A percentile compares a stretch with the other conserved stretches of the same genome.
Evolutionary conservation across 1,140 invertebrate genomes (phyloP).

Genomic region (Varroa destructor): DNA sequence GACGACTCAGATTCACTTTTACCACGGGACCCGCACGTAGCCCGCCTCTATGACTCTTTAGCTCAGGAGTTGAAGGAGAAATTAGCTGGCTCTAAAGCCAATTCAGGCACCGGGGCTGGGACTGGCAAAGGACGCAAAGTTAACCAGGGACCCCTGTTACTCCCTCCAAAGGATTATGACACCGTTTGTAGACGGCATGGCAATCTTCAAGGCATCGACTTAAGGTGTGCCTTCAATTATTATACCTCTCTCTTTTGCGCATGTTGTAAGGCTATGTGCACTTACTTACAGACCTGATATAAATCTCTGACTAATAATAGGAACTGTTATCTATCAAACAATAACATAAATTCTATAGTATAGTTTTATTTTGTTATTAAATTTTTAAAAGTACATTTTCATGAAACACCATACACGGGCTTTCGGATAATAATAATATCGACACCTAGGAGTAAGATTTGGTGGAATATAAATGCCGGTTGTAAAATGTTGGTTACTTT

Average conservation of each 20-base stretch:
- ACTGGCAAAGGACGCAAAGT: conserved; percentile 37
- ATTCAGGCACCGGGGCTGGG: conserved; percentile 33
- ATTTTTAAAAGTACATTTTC: too few species aligned
- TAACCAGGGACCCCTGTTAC: conserved; percentile 55
- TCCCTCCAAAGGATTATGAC: conserved; percentile 85
- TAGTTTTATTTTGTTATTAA: too few species aligned
- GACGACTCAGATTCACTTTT: conserved; percentile 33
- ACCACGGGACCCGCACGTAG: conserved; percentile 42
- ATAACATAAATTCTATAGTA: too few species aligned
- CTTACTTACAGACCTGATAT: too few species aligned
- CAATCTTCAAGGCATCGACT: conserved; percentile 54
- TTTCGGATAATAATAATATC: too few species aligned
- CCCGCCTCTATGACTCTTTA: conserved; percentile 70
- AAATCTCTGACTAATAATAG: too few species aligned
- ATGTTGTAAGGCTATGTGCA: too few species aligned
- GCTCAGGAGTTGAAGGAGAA: conserved; percentile 78
- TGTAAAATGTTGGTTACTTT: too few species aligned
- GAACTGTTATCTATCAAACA: too few species aligned
- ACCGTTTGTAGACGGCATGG: conserved; percentile 59
- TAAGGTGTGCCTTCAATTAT: conserved; percentile 49
- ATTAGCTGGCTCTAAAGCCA: conserved; percentile 44
- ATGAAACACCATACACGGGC: too few species aligned
- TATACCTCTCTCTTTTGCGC: not conserved
- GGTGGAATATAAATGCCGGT: too few species aligned
- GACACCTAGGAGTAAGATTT: too few species aligned